Base-by-base conservation (phyloP, 2,113 vertebrate species). In the Tretioscincus oriximinensis region DNA sequence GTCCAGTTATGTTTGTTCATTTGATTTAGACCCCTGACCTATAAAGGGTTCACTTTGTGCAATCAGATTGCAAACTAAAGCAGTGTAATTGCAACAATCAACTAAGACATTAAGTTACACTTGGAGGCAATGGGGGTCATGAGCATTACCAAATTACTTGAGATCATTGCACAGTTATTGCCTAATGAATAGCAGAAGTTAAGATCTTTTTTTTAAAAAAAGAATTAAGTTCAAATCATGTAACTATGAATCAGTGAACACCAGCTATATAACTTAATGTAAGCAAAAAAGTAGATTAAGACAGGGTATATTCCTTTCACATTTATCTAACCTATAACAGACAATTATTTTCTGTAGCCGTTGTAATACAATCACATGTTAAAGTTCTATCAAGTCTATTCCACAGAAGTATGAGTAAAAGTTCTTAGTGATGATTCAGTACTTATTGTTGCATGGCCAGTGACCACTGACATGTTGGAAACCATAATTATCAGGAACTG, bases 211-310 rank as follows among this genome's bases (percentile, higher is more conserved):
- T 45, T 41, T 26, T 64, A 7, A 24, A 61, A 74, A 10, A 21
- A 9, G 51, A 51, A 51, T 16, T 58, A 14, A 20, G 7, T 16
- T 7, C 14, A 78, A 26, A 68, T 77, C 1, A 29, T 26, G 31
- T 67, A 47, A 83, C 66, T 21, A 72, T 76, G 24, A 54, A 67
- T 26, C 10, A 73, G 1, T 1, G 64, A 78, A 1, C 9, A 24
- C 83, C 1, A 24, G 68, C 45, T 73, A 67, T 0, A 0, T 11
- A 18, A 0, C 35, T 66, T 6, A 1, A 82, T 67, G 8, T 1
- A 22, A 86, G 64, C 26, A 70, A 45, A 28, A 58, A 85, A 26
- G 28, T 7, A 11, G 31, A 76, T 7, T 72, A 71, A 80, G 70
- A 86, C 75, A 54, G 31, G 73, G 82, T 81, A 79, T 29, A 29